Base-by-base conservation (phyloP, 2,797 vertebrate genomes). In the Liasis olivaceus region DNA sequence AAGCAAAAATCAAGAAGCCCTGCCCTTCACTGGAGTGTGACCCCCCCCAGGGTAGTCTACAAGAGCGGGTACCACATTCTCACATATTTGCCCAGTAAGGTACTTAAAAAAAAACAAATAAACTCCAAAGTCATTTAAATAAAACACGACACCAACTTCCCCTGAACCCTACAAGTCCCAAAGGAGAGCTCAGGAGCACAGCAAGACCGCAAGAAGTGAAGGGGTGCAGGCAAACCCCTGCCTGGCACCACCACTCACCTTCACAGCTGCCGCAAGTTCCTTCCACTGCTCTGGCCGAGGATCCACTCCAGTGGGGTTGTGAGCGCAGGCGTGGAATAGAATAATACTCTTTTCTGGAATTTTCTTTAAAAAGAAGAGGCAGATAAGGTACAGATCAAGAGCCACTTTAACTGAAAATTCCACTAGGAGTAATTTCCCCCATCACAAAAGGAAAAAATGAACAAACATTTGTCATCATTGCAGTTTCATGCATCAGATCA, bases 241-340 rank as follows among this genome's bases (percentile, higher is more conserved):
- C 47, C 6, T 1, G 9, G 13, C 2, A 5, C 20, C 13, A 3
- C 60, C 36, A 22, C 97, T 97, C 94, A 99, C 99, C 98, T 99
- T 99, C 92, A 98, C 98, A 8, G 95, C 0, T 2, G 98, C 95
- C 1, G 99, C 96, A 1, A 99, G 95, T 96, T 99, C 99, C 96
- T 99, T 99, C 99, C 99, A 99, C 91, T 99, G 99, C 95, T 99
- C 99, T 0, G 98, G 98, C 66, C 84, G 97, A 13, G 99, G 99
- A 97, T 99, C 99, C 95, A 99, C 99, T n/a, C 99, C 99, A 0
- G 99, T 99, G 93, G 99, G 99, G 95, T 99, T 99, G 97, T 99
- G 99, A 89, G 99, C 99, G 2, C 99, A 99, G 11, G 99, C 99
- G 0, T 99, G 99, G 95, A 99, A 95, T 90, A 99, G 91, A 95